Conservation (phyloP, 2,888 invertebrate genomes). For the Andrena trimmerana region DNA sequence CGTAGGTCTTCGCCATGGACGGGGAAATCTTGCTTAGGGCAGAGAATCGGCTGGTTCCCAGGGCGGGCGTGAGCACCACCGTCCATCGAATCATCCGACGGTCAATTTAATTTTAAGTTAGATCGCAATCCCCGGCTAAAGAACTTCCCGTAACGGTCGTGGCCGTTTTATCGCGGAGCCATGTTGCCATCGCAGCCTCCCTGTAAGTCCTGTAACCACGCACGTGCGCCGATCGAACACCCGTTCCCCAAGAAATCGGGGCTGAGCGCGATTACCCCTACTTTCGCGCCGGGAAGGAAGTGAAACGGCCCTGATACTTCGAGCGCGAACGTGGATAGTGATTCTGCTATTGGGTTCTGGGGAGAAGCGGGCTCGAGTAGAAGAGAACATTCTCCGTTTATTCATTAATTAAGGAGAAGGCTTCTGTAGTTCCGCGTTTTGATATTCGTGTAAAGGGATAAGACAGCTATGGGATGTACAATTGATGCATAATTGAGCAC, state of each 20-base stretch:
- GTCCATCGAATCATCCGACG: constrained; percentile 58
- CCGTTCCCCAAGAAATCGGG: constrained; percentile 11
- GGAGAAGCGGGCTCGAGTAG: neutral
- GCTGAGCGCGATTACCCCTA: constrained; percentile 49
- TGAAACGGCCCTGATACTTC: constrained; percentile 14
- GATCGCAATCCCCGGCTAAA: constrained; percentile 54
- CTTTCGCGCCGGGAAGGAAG: constrained; percentile 16
- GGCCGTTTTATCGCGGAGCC: constrained; percentile 50
- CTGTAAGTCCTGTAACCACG: constrained; percentile 19
- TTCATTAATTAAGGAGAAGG: constrained; percentile 4
- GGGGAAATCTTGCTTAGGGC: constrained; percentile 54
- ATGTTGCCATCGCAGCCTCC: constrained; percentile 12
- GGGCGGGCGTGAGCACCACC: constrained; percentile 25
- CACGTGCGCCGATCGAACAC: constrained; percentile 46
- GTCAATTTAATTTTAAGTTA: constrained; percentile 73
- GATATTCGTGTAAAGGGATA: neutral
- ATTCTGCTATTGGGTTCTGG: neutral
- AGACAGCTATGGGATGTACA: no score
- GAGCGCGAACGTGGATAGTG: constrained; percentile 4
- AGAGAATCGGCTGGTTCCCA: constrained; percentile 5
- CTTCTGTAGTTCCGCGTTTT: neutral
- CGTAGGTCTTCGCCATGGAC: constrained; percentile 55
- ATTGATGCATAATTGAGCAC: no score
- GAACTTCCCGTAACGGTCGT: constrained; percentile 51
- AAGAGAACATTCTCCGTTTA: neutral